phyloP scores from a whole-genome alignment of 2,797 vertebrate species.

The Lagocephalus sceleratus region DNA sequence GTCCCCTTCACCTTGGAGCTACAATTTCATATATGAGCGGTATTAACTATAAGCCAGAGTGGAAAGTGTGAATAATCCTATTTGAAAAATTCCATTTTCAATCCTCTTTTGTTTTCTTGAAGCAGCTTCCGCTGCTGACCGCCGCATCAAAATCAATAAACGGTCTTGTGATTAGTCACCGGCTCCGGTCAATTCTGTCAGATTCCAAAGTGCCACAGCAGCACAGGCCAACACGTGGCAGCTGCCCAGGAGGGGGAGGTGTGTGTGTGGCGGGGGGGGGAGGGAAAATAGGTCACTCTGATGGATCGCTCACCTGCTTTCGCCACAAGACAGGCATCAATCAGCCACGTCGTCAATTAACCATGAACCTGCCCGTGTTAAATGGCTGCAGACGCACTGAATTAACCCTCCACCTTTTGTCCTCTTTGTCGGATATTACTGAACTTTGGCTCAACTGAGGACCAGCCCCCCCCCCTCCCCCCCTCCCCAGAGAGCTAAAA shows the following conservation, averaged over 20 bases:
- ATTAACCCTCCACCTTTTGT: background rate
- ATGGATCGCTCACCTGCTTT: slow-evolving; percentile 20
- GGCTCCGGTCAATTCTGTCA: slow-evolving; percentile 9
- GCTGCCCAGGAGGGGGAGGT: background rate
- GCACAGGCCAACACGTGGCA: background rate
- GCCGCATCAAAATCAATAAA: no score
- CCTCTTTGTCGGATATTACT: slow-evolving; percentile 13
- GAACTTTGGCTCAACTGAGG: slow-evolving; percentile 32
- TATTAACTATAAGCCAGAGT: no score
- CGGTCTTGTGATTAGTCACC: no score
- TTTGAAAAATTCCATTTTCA: no score
- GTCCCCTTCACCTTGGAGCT: no score
- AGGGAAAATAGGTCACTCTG: slow-evolving; percentile 49
- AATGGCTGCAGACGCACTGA: background rate
- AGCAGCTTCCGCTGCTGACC: no score
- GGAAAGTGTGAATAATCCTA: no score
- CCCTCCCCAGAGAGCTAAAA: slow-evolving; percentile 37
- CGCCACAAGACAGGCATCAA: slow-evolving; percentile 8
- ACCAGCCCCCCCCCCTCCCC: slow-evolving; percentile 39
- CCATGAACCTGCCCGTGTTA: background rate
- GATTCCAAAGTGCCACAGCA: slow-evolving; percentile 6
- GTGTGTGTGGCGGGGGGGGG: background rate
- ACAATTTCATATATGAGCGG: no score
- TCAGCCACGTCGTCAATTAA: slow-evolving; percentile 13
- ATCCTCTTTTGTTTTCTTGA: no score